Conservation (phyloP, 2,888 invertebrate genomes). For the Orthonychiurus folsomi region DNA sequence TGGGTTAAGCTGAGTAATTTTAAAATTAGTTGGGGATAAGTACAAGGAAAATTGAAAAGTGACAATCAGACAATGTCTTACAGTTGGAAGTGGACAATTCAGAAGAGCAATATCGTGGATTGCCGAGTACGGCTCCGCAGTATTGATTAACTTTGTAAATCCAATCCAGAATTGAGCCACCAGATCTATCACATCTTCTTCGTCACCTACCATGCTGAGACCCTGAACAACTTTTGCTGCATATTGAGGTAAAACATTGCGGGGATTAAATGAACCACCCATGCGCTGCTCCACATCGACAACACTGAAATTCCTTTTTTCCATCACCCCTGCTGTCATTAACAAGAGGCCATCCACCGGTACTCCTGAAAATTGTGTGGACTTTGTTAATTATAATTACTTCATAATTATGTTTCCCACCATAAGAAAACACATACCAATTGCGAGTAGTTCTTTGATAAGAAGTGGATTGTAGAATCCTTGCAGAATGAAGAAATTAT, state of each 20-base stretch:
- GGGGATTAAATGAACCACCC: conserved; percentile 21
- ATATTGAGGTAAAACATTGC: background rate
- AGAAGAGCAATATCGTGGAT: conserved; percentile 34
- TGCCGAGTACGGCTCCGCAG: conserved; percentile 22
- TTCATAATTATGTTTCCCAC: background rate
- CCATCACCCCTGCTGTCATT: conserved; percentile 23
- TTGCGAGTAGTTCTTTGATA: conserved; percentile 25
- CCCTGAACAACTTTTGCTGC: background rate
- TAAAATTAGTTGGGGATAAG: background rate
- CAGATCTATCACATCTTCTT: background rate
- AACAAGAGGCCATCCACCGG: conserved; percentile 31
- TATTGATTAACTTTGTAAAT: conserved; percentile 27
- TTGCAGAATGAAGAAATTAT: conserved; percentile 28
- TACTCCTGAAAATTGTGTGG: conserved; percentile 15
- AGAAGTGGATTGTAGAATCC: conserved; percentile 33
- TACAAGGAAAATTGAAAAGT: background rate
- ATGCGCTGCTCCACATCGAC: conserved; percentile 33
- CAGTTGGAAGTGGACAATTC: conserved; percentile 25
- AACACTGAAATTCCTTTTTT: conserved; percentile 30
- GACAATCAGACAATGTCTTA: conserved; percentile 9
- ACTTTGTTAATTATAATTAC: background rate
- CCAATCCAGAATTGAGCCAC: conserved; percentile 29
- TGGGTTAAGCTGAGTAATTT: conserved; percentile 9
- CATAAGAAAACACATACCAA: conserved; percentile 26
- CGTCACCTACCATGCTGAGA: background rate